Percentiles rank a stretch among this genome's conserved stretches.
phyloP scores from a whole-genome alignment of 2,797 vertebrate genomes.

The Eremophila alpestris region DNA sequence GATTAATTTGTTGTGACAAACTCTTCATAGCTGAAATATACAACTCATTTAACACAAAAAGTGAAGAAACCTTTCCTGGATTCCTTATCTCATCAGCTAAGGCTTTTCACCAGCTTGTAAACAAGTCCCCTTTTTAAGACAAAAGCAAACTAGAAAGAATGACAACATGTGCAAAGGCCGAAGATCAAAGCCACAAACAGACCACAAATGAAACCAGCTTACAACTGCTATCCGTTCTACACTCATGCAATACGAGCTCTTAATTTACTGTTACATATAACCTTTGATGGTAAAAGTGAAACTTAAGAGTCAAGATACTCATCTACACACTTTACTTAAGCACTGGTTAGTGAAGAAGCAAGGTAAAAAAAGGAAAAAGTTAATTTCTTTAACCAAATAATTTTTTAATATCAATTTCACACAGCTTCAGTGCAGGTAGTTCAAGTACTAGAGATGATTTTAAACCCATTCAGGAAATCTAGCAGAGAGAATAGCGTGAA shows the following conservation, averaged over 20 bases:
- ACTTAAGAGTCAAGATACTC: background rate
- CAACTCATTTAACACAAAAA: background rate
- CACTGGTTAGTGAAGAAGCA: background rate
- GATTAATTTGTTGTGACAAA: background rate
- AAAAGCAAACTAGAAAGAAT: background rate
- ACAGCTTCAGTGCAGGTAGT: background rate
- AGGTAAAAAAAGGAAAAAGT: background rate
- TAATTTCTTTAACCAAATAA: background rate
- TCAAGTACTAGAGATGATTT: background rate
- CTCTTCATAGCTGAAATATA: background rate
- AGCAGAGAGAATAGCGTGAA: fast-evolving
- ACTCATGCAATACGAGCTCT: fast-evolving
- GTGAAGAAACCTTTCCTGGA: background rate
- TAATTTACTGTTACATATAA: background rate
- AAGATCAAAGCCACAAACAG: background rate
- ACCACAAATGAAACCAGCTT: background rate
- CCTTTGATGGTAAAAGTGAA: background rate
- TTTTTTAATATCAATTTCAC: background rate
- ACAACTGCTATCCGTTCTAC: background rate
- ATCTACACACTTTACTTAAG: background rate
- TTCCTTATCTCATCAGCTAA: background rate
- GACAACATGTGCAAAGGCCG: background rate
- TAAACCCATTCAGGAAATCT: background rate
- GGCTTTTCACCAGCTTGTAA: background rate
- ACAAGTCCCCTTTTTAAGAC: background rate